A percentile compares a stretch with the other conserved stretches of the same genome.
Evolutionary conservation across 2,797 vertebrate genomes (phyloP).

Genomic region (Rhincodon typus): DNA sequence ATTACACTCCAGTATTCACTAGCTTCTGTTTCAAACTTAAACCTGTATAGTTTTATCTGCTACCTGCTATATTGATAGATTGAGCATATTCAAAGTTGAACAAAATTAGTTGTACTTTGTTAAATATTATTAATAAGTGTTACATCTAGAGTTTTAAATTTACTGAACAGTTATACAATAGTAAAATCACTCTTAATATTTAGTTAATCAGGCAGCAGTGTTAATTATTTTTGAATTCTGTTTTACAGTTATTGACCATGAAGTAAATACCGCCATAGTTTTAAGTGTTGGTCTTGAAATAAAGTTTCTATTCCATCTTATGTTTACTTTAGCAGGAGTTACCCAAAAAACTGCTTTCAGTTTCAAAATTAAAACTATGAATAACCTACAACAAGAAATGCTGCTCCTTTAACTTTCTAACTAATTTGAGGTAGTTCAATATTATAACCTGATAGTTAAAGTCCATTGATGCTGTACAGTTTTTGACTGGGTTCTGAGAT

Average conservation of each 20-base stretch:
- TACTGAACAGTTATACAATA: not conserved
- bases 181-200: not conserved
- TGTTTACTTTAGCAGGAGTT: not conserved
- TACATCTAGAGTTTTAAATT: not conserved
- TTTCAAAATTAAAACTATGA: constrained; percentile 4
- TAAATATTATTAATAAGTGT: not conserved
- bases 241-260: not conserved
- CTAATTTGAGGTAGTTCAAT: not conserved
- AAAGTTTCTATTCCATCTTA: constrained; percentile 7
- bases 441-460: not conserved
- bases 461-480: not conserved
- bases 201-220: not conserved
- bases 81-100: not conserved
- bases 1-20: not conserved
- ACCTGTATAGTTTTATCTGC: not conserved
- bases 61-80: not conserved
- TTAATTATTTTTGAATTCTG: not conserved
- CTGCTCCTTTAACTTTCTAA: constrained; percentile 4
- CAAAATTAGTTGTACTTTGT: not conserved
- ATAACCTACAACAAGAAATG: not conserved
- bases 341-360: not conserved
- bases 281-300: not conserved
- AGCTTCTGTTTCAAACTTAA: not conserved
- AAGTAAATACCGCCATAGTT: not conserved
- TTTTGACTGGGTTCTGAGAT: not conserved